Conservation (phyloP, 2,113 vertebrate species). For the Riparia riparia region DNA sequence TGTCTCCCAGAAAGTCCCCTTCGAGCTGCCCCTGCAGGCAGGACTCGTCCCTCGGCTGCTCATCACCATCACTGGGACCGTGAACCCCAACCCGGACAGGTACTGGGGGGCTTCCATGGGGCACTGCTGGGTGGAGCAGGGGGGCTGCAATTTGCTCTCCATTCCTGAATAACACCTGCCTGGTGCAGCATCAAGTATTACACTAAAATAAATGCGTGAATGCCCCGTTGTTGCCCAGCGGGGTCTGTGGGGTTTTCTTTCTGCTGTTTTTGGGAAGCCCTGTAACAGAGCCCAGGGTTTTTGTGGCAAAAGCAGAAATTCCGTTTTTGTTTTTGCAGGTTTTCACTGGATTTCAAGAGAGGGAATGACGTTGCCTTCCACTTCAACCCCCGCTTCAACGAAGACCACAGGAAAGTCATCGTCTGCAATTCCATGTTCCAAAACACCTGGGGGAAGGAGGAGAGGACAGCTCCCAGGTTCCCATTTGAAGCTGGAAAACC, state of each 20-base stretch:
- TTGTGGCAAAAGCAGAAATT: neutral
- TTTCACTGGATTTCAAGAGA: slow-evolving; percentile 74
- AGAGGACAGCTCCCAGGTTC: slow-evolving; percentile 65
- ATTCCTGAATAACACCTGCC: neutral
- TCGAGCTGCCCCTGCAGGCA: slow-evolving; percentile 57
- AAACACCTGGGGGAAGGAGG: slow-evolving; percentile 72
- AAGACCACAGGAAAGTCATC: slow-evolving; percentile 56
- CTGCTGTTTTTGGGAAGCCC: neutral
- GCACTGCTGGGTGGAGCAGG: neutral
- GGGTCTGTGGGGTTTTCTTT: neutral
- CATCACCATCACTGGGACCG: slow-evolving; percentile 65
- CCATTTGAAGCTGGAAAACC: slow-evolving; percentile 76
- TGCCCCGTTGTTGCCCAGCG: rapidly evolving
- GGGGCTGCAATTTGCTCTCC: neutral
- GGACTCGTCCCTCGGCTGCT: slow-evolving; percentile 71
- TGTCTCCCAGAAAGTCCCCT: slow-evolving; percentile 69
- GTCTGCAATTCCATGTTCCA: slow-evolving; percentile 72
- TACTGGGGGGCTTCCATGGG: neutral
- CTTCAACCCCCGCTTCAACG: slow-evolving; percentile 79
- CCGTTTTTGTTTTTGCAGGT: neutral
- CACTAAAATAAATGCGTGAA: rapidly evolving
- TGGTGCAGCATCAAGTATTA: neutral
- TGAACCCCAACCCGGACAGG: slow-evolving; percentile 67
- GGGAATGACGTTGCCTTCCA: slow-evolving; percentile 76
- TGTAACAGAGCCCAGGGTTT: neutral